phyloP scores from a whole-genome alignment of 2,888 invertebrate species.

The Sinodicranocentrus sp. region DNA sequence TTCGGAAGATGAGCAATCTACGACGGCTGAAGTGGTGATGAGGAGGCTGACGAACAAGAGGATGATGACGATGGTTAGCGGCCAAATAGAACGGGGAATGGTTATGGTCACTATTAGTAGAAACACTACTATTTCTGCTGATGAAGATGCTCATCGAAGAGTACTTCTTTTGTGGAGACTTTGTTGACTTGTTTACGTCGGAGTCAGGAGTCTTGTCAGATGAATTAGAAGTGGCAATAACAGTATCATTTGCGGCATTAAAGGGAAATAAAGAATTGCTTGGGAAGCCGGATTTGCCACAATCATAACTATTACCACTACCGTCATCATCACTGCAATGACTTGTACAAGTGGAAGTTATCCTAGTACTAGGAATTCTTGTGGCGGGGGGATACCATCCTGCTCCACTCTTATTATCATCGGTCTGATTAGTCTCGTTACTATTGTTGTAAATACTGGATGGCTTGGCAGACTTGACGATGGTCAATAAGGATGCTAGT shows the following conservation, averaged over 20 bases:
- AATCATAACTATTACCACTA: slow-evolving; percentile 17
- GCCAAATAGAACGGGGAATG: slow-evolving; percentile 51
- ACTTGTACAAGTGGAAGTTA: background rate
- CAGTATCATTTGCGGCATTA: slow-evolving; percentile 50
- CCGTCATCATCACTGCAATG: background rate
- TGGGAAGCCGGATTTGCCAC: slow-evolving; percentile 26
- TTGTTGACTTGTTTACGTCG: slow-evolving; percentile 16
- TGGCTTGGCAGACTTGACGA: slow-evolving; percentile 17
- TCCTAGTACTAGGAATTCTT: background rate
- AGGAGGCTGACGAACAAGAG: slow-evolving; percentile 24
- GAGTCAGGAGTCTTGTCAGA: slow-evolving; percentile 17
- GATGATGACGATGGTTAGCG: slow-evolving; percentile 48
- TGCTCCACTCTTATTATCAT: background rate
- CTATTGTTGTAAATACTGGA: background rate
- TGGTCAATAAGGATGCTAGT: slow-evolving; percentile 26
- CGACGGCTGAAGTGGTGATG: slow-evolving; percentile 34
- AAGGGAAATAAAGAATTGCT: slow-evolving; percentile 47
- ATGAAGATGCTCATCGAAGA: slow-evolving; percentile 53
- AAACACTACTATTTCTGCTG: slow-evolving; percentile 17
- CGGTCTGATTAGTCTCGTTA: background rate
- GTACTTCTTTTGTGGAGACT: slow-evolving; percentile 27
- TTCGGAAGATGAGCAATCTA: slow-evolving; percentile 53
- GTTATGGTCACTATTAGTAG: slow-evolving; percentile 31
- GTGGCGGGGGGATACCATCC: background rate
- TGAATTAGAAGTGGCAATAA: slow-evolving; percentile 34